phyloP scores from a whole-genome alignment of 2,797 vertebrate genomes.

The Phataginus tetradactyla region DNA sequence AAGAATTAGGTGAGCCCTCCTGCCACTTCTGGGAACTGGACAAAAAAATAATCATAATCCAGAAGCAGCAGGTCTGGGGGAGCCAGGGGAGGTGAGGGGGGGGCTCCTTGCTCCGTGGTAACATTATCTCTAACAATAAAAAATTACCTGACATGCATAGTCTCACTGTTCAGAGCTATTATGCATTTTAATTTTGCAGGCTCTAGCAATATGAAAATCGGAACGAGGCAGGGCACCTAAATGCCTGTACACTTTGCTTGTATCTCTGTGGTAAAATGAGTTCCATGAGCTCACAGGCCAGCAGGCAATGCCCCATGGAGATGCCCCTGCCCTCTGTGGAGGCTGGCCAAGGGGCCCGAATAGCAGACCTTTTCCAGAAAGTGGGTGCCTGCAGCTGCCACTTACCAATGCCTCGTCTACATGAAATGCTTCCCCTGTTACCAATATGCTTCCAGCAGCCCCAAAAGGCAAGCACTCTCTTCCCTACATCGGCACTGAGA shows the following conservation, averaged over 20 bases:
- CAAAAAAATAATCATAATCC: accelerated
- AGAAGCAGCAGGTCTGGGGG: background rate
- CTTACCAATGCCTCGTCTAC: accelerated
- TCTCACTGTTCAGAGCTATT: accelerated
- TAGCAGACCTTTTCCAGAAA: background rate
- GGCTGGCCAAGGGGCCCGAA: accelerated
- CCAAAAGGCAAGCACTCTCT: accelerated
- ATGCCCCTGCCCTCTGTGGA: accelerated
- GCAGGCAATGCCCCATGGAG: accelerated
- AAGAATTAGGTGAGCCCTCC: accelerated
- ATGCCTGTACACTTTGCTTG: accelerated
- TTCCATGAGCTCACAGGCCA: accelerated
- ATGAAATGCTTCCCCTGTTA: accelerated
- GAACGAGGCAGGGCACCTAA: accelerated
- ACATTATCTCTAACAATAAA: accelerated
- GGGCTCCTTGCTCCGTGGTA: accelerated
- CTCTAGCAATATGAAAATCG: accelerated
- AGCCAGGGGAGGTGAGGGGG: accelerated
- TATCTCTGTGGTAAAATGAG: accelerated
- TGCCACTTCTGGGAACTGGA: background rate
- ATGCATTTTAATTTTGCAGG: accelerated
- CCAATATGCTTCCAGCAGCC: accelerated
- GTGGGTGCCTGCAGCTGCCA: accelerated
- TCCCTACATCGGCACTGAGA: accelerated
- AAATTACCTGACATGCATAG: accelerated